Conservation (phyloP, 2,888 invertebrate genomes). For the Conops quadrifasciatus region DNA sequence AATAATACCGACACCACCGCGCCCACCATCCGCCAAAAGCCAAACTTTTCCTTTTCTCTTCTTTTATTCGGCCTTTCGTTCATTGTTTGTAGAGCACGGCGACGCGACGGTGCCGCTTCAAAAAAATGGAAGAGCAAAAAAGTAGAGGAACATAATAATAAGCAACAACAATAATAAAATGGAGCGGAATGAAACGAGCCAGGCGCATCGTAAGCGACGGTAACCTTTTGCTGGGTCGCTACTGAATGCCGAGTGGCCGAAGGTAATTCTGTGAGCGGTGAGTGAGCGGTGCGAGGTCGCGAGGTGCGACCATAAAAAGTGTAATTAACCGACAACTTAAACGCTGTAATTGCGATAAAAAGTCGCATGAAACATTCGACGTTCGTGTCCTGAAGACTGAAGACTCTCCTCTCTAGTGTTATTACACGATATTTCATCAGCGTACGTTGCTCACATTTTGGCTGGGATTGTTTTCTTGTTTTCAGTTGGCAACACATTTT, state of each 20-base stretch:
- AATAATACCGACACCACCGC: too few species aligned
- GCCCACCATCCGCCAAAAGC: too few species aligned
- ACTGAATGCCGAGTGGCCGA: too few species aligned
- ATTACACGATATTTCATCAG: too few species aligned
- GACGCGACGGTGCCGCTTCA: conserved; percentile 43
- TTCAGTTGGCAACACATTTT: too few species aligned
- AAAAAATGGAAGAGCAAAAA: conserved; percentile 1
- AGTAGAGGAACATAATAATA: background rate
- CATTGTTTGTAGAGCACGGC: background rate
- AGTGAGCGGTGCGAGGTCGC: background rate
- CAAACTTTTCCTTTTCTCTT: conserved; percentile 33
- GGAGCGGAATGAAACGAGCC: background rate
- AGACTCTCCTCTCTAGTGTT: background rate
- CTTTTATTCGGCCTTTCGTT: background rate
- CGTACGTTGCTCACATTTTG: too few species aligned
- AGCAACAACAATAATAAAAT: background rate
- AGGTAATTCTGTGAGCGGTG: too few species aligned
- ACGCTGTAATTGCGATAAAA: conserved; percentile 47
- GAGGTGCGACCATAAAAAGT: conserved; percentile 24
- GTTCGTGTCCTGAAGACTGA: background rate
- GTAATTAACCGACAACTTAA: conserved; percentile 57
- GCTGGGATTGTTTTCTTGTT: too few species aligned
- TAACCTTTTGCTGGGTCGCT: background rate
- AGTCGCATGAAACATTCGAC: conserved; percentile 41
- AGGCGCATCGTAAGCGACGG: background rate